These are phyloP conservation scores for Platyura marginata DNA, from an alignment of 1,140 invertebrate species.

Conservation along the genomic window DNA sequence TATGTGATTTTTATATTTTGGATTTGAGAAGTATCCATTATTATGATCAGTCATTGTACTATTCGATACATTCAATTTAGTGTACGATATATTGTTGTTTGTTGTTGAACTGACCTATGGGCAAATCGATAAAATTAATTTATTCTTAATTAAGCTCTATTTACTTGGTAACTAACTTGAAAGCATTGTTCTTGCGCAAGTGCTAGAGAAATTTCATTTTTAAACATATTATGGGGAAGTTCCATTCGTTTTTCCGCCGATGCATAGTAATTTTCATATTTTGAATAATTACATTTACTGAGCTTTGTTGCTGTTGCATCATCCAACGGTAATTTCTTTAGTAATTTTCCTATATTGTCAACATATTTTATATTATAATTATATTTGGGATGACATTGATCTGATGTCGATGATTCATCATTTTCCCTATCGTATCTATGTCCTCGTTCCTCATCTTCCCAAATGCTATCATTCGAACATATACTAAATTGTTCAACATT, in stretches of 20 bases:
- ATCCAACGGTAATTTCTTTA: not conserved
- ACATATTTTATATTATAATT: too few relatives aligned
- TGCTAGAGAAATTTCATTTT: too few relatives aligned
- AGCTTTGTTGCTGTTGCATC: not conserved
- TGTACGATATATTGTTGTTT: not conserved
- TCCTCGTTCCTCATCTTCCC: slow-evolving; percentile 35
- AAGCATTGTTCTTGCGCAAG: not conserved
- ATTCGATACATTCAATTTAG: not conserved
- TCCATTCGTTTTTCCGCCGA: not conserved
- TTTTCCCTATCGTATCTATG: slow-evolving; percentile 4
- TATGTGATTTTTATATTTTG: slow-evolving; percentile 33
- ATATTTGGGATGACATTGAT: too few relatives aligned
- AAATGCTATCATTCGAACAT: slow-evolving; percentile 51
- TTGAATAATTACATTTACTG: too few relatives aligned
- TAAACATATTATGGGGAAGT: too few relatives aligned
- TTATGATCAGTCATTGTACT: not conserved
- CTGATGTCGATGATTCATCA: not conserved
- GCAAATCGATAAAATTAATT: not conserved
- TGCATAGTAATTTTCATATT: too few relatives aligned
- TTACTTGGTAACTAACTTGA: not conserved
- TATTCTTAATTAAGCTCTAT: too few relatives aligned
- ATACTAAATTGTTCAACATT: slow-evolving; percentile 58
- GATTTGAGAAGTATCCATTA: slow-evolving; percentile 7
- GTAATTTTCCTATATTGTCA: not conserved
- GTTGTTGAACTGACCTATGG: slow-evolving; percentile 1